These are phyloP conservation scores for Orthonyx spaldingii DNA, from an alignment of 2,113 vertebrate genomes.

Conservation along the genomic window DNA sequence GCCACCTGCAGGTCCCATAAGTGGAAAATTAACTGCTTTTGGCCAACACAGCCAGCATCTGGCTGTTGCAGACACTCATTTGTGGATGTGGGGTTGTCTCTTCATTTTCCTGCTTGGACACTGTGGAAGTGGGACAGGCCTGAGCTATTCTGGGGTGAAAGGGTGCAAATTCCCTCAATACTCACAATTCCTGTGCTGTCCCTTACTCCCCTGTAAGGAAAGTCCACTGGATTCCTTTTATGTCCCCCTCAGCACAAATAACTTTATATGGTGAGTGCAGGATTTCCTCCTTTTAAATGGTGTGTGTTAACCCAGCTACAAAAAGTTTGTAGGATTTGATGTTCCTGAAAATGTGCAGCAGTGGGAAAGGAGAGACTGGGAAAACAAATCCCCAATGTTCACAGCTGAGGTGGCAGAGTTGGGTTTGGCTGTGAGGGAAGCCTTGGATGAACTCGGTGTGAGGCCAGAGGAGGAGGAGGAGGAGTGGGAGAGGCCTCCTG, in stretches of 20 bases:
- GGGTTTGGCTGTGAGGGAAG: background rate
- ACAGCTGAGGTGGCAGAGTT: background rate
- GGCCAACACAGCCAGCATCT: background rate
- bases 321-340: background rate
- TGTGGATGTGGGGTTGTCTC: fast-evolving
- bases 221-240: background rate
- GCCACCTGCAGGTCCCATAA: fast-evolving
- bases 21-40: background rate
- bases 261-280: background rate
- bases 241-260: background rate
- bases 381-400: background rate
- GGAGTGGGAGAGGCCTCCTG: background rate
- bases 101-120: background rate
- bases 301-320: no score
- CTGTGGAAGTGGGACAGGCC: background rate
- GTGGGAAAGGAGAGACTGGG: background rate
- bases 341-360: background rate
- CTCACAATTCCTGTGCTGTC: background rate
- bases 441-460: background rate
- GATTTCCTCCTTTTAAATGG: background rate
- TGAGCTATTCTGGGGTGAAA: background rate
- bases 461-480: background rate
- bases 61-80: background rate
- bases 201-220: no score
- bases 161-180: background rate